Base-by-base conservation (phyloP, 2,888 invertebrate genomes). In the Melikaiella ostensackeni region DNA sequence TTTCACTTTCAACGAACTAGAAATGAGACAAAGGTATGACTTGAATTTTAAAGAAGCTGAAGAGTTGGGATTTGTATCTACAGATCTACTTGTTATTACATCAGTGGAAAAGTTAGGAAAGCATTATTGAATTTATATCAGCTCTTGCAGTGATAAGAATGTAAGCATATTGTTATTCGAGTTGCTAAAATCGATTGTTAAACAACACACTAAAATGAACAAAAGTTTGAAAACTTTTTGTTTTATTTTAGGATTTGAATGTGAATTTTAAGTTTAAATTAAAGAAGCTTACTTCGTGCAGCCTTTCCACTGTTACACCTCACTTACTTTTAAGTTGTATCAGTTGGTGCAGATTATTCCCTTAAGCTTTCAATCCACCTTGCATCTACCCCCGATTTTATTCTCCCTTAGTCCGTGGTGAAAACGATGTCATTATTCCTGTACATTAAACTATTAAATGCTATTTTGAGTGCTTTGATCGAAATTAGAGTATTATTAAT, bases 1-100 rank as follows among this genome's bases (percentile, higher is more conserved):
- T 87, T 89, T 89, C 89, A 88, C 88, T 85, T 88, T 86, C 84
- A 88, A 88, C 89, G 86, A 89, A 90, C 89, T 87, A 88, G 86
- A 86, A 89, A 90, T 88, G 86, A 89, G 88, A 87, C 88, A 88
- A 88, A 86, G 88, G 88, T 27, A 21, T 21, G 9, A n/a, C 9
- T 55, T 89, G 85, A 85, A 82, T 77, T 75, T 77, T 74, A 73
- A 78, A 75, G 50, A 75, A 42, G 75, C 79, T 73, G 76, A 79
- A 75, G 78, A 50, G 70, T 46, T 75, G 33, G 50, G 66, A 75
- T 30, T 57, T 38, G 38, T 74, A 42, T 42, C 42, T 59, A 76
- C 19, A 62, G 70, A 42, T 16, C 42, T 16, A 42, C 42, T 42
- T 46, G 61, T 74, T 76, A 62, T 66, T 64, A 27, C 21, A n/a